Conservation (phyloP, 2,888 invertebrate species). For the Orthonychiurus folsomi region DNA sequence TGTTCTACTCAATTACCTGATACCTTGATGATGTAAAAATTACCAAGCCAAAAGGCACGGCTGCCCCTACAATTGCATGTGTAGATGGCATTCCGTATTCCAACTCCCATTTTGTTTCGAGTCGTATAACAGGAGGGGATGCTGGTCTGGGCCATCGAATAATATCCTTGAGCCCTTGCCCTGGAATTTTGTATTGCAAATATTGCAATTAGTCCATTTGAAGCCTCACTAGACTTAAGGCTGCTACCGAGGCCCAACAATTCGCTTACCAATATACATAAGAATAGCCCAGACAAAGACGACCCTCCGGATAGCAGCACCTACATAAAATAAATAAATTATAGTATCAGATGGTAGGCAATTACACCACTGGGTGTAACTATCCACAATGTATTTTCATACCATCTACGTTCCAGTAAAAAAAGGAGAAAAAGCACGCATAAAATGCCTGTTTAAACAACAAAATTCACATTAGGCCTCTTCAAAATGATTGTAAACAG, state of each 20-base stretch:
- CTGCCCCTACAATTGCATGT: conserved; percentile 82
- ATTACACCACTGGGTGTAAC: too few species aligned
- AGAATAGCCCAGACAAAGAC: conserved; percentile 71
- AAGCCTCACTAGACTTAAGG: not conserved
- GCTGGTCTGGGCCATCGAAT: conserved; percentile 78
- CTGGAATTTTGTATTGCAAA: conserved; percentile 47
- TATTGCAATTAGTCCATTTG: not conserved
- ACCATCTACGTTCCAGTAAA: conserved; percentile 92
- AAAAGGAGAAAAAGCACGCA: conserved; percentile 80
- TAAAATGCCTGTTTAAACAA: too few species aligned
- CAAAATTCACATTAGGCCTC: too few species aligned
- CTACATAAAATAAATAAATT: too few species aligned
- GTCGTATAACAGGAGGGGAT: conserved; percentile 66
- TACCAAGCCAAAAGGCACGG: conserved; percentile 76
- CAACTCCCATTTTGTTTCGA: conserved; percentile 78
- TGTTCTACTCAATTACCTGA: conserved; percentile 48
- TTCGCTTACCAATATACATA: conserved; percentile 69
- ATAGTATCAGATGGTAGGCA: too few species aligned
- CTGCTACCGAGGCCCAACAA: too few species aligned
- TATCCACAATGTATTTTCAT: too few species aligned
- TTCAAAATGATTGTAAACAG: too few species aligned
- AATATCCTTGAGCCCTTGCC: conserved; percentile 81
- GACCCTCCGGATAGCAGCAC: conserved; percentile 70
- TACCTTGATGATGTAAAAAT: conserved; percentile 72
- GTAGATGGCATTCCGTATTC: conserved; percentile 95